phyloP scores from a whole-genome alignment of 2,113 vertebrate species.

The Psittacara wagleri region DNA sequence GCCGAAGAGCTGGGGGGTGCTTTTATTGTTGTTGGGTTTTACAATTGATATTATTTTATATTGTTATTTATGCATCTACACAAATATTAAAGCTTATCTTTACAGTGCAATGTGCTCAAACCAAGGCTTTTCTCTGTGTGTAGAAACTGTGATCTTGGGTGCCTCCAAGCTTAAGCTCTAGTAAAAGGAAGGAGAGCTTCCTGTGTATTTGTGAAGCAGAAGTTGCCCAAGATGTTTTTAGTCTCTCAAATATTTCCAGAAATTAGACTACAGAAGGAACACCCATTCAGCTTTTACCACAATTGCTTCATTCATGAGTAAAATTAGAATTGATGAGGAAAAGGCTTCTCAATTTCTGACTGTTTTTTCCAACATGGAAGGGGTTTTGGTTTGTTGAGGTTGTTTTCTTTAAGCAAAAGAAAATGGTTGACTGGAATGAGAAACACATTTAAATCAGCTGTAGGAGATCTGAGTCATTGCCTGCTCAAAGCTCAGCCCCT shows the following conservation, averaged over 20 bases:
- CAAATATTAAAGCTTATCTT: background rate
- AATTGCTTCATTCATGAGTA: slow-evolving; percentile 44
- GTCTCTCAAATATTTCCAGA: slow-evolving; percentile 28
- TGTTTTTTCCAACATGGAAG: background rate
- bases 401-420: background rate
- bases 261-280: slow-evolving; percentile 6
- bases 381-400: background rate
- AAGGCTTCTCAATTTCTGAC: background rate
- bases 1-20: background rate
- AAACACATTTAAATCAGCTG: slow-evolving; percentile 17
- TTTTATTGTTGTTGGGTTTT: background rate
- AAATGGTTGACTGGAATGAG: background rate
- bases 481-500: background rate
- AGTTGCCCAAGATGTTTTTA: slow-evolving; percentile 34
- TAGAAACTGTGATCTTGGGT: background rate
- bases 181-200: background rate
- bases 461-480: slow-evolving; percentile 9
- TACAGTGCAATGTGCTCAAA: background rate
- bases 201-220: background rate
- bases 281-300: slow-evolving; percentile 32
- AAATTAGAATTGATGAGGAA: slow-evolving; percentile 34
- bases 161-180: background rate
- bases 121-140: background rate
- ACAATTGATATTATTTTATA: background rate
- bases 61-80: background rate